Conservation (phyloP, 2,113 vertebrate species). For the Thalassarche chlororhynchos region DNA sequence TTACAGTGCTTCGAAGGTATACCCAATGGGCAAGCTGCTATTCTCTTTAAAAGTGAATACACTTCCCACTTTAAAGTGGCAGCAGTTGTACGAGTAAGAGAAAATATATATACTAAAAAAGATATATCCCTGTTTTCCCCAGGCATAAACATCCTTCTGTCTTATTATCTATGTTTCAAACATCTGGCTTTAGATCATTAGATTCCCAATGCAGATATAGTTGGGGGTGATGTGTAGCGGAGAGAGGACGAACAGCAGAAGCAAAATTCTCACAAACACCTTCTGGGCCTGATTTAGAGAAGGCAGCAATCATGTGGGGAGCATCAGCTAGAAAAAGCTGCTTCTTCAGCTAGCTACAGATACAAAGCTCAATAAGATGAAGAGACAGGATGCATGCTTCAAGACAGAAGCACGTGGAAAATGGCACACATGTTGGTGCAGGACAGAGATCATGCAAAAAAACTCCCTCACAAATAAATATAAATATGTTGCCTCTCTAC, state of each 20-base stretch:
- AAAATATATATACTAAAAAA: neutral
- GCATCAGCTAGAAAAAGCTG: neutral
- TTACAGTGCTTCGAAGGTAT: neutral
- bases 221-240: neutral
- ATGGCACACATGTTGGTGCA: neutral
- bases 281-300: slow-evolving; percentile 4
- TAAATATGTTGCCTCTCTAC: neutral
- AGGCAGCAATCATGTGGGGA: neutral
- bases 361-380: neutral
- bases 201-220: neutral
- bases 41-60: neutral
- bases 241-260: neutral
- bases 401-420: neutral
- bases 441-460: neutral
- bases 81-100: neutral
- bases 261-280: neutral
- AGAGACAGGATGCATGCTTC: neutral
- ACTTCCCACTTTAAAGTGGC: neutral
- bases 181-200: neutral
- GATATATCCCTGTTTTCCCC: neutral
- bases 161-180: neutral
- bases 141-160: slow-evolving; percentile 1
- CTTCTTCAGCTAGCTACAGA: neutral
- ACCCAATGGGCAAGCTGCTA: neutral
- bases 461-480: neutral